Base-by-base conservation (phyloP, 2,888 invertebrate genomes). In the Drosophila nr. fundita region DNA sequence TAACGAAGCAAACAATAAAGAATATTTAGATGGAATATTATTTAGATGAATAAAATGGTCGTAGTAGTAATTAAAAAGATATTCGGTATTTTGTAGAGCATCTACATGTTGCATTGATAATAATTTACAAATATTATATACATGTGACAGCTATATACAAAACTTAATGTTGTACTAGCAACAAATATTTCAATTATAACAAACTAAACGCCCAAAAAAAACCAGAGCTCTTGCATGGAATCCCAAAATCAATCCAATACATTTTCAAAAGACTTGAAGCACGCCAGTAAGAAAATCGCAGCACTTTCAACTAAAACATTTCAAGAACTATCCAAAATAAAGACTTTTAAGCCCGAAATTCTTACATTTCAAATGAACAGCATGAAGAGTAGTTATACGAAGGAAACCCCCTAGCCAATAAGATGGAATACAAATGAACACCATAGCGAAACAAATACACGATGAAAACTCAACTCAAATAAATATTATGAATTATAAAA, bases 61-160 rank as follows among this genome's bases (percentile, higher is more conserved):
- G 78, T 82, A 79, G 80, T 74, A 66, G 69, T 82, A 84, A 68
- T 64, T 30, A 66, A 61, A 68, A 63, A 70, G 30, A 85, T 72
- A 84, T 71, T 86, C 78, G 81, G 84, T 89, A 83, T 86, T 87
- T 87, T 87, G 86, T 87, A 87, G 84, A 88, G 77, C 72, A 88
- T 84, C 84, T 84, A 84, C 89, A 88, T 87, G 89, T 89, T 87
- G 87, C 89, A 87, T 89, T 87, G 86, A 87, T 87, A 89, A 87
- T 87, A 87, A 87, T 89, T 86, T 88, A 84, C 84, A 84, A 87
- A 87, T 78, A 85, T 80, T 79, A 69, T 82, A 79, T 78, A 81
- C 71, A 78, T 84, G 87, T 73, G 82, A 76, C 87, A 71, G 75
- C 80, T 84, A 80, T 78, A 82, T 73, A 82, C 76, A 82, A 52